Evolutionary conservation across 2,797 vertebrate species (phyloP).

Genomic region (Tiaroga cobitis): DNA sequence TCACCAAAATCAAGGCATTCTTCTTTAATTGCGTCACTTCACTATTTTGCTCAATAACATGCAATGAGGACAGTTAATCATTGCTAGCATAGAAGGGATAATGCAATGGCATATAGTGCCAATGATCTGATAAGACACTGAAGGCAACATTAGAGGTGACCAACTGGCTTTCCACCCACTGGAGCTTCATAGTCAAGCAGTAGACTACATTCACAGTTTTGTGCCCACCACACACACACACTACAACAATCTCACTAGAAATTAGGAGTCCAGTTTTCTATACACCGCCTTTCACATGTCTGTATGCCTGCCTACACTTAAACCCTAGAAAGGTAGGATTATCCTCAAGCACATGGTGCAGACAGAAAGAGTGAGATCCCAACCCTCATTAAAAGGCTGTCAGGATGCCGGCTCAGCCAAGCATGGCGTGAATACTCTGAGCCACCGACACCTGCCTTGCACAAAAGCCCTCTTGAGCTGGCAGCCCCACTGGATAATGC

Average conservation of each 20-base stretch:
- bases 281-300: background rate
- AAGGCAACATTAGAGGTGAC: constrained; percentile 39
- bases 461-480: constrained; percentile 49
- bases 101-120: constrained; percentile 51
- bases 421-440: constrained; percentile 29
- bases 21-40: background rate
- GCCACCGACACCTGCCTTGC: constrained; percentile 51
- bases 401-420: constrained; percentile 25
- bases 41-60: constrained; percentile 8
- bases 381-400: constrained; percentile 38
- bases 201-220: constrained; percentile 28
- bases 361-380: constrained; percentile 14
- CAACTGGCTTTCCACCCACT: constrained; percentile 5
- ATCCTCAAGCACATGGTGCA: constrained; percentile 8
- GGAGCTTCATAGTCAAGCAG: constrained; percentile 6
- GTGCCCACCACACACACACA: background rate
- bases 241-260: background rate
- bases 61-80: constrained; percentile 9
- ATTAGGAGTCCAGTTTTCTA: background rate
- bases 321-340: constrained; percentile 8
- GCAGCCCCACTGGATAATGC: constrained; percentile 52
- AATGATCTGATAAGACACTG: constrained; percentile 42
- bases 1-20: constrained; percentile 27
- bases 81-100: constrained; percentile 28
- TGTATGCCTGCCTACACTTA: background rate